A percentile compares a stretch with the other conserved stretches of the same genome.
Evolutionary conservation across 2,888 invertebrate genomes (phyloP).

Genomic region (Pterostichus madidus): DNA sequence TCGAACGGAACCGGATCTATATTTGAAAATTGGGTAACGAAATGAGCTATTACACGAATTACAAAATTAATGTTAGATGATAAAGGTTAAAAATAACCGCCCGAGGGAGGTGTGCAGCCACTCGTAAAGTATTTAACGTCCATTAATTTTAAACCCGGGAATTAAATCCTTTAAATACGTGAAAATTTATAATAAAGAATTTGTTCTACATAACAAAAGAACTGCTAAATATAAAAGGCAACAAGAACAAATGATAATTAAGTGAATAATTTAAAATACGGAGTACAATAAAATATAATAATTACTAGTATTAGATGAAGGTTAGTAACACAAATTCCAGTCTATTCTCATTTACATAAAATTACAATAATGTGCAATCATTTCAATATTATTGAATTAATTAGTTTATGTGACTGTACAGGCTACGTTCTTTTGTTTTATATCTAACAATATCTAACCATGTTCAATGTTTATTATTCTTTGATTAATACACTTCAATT

Average conservation of each 20-base stretch:
- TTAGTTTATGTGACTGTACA: too few species aligned
- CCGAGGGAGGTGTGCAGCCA: constrained; percentile 11
- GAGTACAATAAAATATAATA: constrained; percentile 7
- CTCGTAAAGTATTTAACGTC: constrained; percentile 5
- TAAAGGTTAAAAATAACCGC: constrained; percentile 10
- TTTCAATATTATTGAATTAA: too few species aligned
- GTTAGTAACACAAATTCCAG: not conserved
- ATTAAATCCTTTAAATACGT: constrained; percentile 24
- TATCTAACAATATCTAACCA: too few species aligned
- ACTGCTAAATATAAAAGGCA: not conserved
- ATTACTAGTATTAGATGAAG: not conserved
- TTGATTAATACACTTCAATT: too few species aligned
- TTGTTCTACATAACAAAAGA: not conserved
- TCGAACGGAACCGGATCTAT: not conserved
- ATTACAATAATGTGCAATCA: not conserved
- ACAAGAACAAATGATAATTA: constrained; percentile 8
- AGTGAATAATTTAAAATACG: not conserved
- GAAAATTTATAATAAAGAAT: not conserved
- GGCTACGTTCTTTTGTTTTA: not conserved
- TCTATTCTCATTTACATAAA: constrained; percentile 7
- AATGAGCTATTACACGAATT: not conserved
- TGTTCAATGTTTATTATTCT: too few species aligned
- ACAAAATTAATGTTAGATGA: constrained; percentile 2
- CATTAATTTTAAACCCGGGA: not conserved
- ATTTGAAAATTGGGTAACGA: constrained; percentile 11